Evolutionary conservation across 2,888 invertebrate species (phyloP).

Genomic region (Sarcophaga carnaria): DNA sequence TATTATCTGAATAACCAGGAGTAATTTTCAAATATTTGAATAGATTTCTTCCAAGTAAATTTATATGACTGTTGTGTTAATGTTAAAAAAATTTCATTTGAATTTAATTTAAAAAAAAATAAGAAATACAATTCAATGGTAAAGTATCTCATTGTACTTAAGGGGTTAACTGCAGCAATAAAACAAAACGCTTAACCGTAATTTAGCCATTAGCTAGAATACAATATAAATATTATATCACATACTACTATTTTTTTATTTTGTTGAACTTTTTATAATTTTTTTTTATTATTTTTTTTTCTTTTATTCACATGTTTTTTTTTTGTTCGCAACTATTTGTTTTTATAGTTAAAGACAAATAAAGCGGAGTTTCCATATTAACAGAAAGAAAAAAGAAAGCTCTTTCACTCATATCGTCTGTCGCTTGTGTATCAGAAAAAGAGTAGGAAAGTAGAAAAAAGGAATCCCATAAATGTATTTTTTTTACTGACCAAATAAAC

Average conservation of each 20-base stretch:
- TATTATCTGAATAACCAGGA: no score
- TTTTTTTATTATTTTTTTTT: conserved; percentile 11
- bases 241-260: conserved; percentile 29
- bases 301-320: background rate
- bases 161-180: conserved; percentile 31
- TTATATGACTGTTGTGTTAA: no score
- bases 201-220: conserved; percentile 57
- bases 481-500: conserved; percentile 47
- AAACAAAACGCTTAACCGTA: conserved; percentile 26
- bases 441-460: conserved; percentile 2
- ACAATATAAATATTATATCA: conserved; percentile 43
- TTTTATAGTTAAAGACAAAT: conserved; percentile 40
- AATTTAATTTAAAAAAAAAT: no score
- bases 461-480: conserved; percentile 14
- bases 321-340: background rate
- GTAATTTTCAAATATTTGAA: no score
- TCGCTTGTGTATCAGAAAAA: no score
- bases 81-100: no score
- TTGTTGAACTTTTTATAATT: background rate
- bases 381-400: background rate
- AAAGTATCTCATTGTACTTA: background rate
- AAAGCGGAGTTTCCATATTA: conserved; percentile 14
- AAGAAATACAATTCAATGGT: background rate
- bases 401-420: background rate
- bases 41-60: no score